These are phyloP conservation scores for Carabus problematicus DNA, from an alignment of 2,888 invertebrate genomes.

Conservation along the genomic window DNA sequence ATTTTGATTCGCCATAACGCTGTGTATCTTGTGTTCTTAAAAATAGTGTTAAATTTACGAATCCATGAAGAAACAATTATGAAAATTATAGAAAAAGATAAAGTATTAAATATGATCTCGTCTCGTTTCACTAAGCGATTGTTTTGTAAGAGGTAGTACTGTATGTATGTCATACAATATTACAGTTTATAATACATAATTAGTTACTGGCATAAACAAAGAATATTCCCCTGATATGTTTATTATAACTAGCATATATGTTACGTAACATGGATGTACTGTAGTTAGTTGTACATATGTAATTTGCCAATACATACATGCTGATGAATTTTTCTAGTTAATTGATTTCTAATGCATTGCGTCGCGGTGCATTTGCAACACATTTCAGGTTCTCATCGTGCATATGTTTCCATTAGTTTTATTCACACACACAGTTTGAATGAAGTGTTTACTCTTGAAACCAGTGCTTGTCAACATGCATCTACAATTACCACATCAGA, in stretches of 20 bases:
- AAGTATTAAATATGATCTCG: too few species aligned
- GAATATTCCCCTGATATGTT: not conserved
- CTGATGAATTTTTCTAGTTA: not conserved
- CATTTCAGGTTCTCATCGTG: conserved; percentile 31
- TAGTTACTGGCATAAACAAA: not conserved
- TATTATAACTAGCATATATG: not conserved
- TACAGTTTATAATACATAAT: not conserved
- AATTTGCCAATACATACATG: conserved; percentile 25
- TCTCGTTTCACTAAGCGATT: too few species aligned
- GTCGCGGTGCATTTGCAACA: conserved; percentile 25
- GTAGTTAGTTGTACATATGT: not conserved
- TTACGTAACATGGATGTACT: too few species aligned
- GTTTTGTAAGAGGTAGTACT: too few species aligned
- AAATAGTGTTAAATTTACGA: too few species aligned
- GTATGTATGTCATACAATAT: too few species aligned
- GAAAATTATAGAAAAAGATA: too few species aligned
- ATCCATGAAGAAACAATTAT: too few species aligned
- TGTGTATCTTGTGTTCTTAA: too few species aligned
- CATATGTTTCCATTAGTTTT: conserved; percentile 41
- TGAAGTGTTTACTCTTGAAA: not conserved
- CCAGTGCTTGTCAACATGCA: not conserved
- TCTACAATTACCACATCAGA: too few species aligned
- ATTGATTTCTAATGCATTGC: conserved; percentile 20
- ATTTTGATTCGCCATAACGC: too few species aligned
- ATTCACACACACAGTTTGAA: conserved; percentile 27